Base-by-base conservation (phyloP, 2,888 invertebrate species). In the Marasmarcha lunaedactyla region DNA sequence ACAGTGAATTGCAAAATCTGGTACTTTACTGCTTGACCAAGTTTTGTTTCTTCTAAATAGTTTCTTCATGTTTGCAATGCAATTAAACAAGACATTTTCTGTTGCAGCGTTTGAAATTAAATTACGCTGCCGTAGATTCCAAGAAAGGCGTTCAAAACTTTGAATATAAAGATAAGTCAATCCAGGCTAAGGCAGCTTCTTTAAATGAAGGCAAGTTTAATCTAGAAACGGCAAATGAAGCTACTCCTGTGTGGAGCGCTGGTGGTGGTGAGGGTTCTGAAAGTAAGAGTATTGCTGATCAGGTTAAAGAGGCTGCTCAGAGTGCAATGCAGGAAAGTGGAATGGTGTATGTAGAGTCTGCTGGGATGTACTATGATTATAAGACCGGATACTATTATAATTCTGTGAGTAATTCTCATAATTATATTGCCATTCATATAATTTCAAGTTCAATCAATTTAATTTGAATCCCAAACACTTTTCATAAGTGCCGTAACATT, bases 311-410 rank as follows among this genome's bases (percentile, higher is more conserved):
- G 63, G 91, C 87, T 2, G 93, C 93, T 0, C 90, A 92, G 63
- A 86, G 85, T 61, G 92, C 90, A 2, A 69, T 91, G 59, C 87
- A 89, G 52, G 86, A 91, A 49, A 88, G 87, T 36, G 92, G 92
- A 12, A 94, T 94, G 85, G 90, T 94, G 15, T 95, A 92, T 71
- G 94, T 95, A 49, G 90, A 92, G 58, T 91, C 90, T 1, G 92
- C 92, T 14, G 94, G 94, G 48, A 86, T 94, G 76, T 95, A 95
- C 71, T 95, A 94, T 69, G 94, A 95, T 71, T 92, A 90, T 51
- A 90, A 89, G 57, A 91, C 93, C 49, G 94, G 95, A 45, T 95
- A 94, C 74, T 95, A 95, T 76, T 95, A 95, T 63, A 93, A 94
- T 83, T 88, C 93, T 51, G 94, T 94, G 85, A 83, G 87, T 84